Percentiles rank a stretch among this genome's conserved stretches.
Evolutionary conservation across 2,888 invertebrate genomes (phyloP).

Genomic region (Philereme transversata): DNA sequence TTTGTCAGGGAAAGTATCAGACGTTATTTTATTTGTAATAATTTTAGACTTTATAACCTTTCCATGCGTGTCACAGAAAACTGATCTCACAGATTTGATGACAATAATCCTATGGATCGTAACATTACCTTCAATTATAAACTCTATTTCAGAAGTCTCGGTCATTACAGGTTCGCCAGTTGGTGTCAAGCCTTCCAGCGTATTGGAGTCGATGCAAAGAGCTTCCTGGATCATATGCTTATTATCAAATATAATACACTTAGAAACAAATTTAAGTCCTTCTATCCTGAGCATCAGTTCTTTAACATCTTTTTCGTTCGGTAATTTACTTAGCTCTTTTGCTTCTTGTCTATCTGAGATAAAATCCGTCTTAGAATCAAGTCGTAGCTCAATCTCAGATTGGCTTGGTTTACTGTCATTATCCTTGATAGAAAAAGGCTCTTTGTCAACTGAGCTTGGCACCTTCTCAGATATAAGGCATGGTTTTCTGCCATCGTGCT

Average conservation of each 20-base stretch:
- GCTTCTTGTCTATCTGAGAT: not conserved
- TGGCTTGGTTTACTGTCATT: no score
- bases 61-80: not conserved
- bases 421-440: conserved; percentile 1
- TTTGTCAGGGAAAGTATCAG: not conserved
- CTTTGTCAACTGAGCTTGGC: conserved; percentile 6
- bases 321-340: not conserved
- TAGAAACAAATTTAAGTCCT: not conserved
- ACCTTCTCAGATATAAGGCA: conserved; percentile 13
- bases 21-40: not conserved
- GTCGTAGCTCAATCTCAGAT: no score
- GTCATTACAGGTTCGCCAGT: not conserved
- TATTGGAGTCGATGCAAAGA: not conserved
- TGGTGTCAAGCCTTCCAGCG: not conserved
- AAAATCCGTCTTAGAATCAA: no score
- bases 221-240: not conserved
- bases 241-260: not conserved
- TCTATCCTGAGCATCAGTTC: not conserved
- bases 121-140: not conserved
- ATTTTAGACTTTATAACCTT: conserved; percentile 1
- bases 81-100: not conserved
- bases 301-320: not conserved
- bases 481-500: conserved; percentile 14
- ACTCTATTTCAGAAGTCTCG: conserved; percentile 1
- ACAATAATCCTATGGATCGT: conserved; percentile 1